Evolutionary conservation across 92 coral and sea anemone species (phyloP), one percentile per base, ranked within the genome.

Genomic region (Bergia puertoricense): DNA sequence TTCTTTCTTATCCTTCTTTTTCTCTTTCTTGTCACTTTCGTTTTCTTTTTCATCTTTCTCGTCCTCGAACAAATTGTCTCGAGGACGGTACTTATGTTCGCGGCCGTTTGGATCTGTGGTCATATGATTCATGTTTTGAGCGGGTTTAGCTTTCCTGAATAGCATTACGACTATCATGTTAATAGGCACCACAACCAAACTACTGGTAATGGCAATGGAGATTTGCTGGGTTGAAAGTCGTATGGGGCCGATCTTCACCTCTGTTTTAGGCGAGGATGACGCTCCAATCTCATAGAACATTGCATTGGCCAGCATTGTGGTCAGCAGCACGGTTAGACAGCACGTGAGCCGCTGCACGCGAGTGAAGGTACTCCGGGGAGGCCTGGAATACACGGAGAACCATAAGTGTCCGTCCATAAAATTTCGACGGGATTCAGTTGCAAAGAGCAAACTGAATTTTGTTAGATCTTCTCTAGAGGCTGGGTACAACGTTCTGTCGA

Each of bases 331-430:
- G 71, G 96, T 89, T 22, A 96, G 46, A 78, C 98, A 96, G 81
- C 98, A 96, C 5, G 98, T 90, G 57, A 96, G 85, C 5, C 98
- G 96, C 85, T 96, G 98, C 8, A 95, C 96, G 11, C 98, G 90
- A 1, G 98, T 96, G 89, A 96, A 96, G 13, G 93, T 93, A 75
- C 98, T 95, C 39, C 92, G 76, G 15, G 91, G 88, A 3, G 98
- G 98, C 39, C 98, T 93, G 30, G 82, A 23, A 6, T 91, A 77
- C 22, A 95, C 96, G 2, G 98, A 96, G 77, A 90, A 93, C 98
- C 98, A 96, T 44, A 96, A 44, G 85, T 96, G 98, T 8, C 95
- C 94, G 39, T 96, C 98, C 9, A 92, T 92, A 38, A 96, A 92
- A 84, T 95, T 96, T 65, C 94, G 95, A 40, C 98, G 92, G 2